A percentile compares a stretch with the other conserved stretches of the same genome.
Conservation (phyloP, 1,140 invertebrate genomes). For the Galleria mellonella region DNA sequence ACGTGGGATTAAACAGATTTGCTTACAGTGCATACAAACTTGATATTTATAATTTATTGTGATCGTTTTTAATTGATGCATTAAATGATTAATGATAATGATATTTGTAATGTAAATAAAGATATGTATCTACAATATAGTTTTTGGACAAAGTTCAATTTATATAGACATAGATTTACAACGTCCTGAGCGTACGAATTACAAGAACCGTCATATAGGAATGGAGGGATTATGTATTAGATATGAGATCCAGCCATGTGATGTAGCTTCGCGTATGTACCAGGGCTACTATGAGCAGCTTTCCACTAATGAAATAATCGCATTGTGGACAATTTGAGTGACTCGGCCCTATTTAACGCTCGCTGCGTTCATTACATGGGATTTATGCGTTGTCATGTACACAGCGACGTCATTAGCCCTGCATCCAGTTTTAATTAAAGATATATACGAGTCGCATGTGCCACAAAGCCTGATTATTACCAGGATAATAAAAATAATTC, state of each 20-base stretch:
- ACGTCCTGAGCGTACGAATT: too few relatives aligned
- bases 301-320: constrained; percentile 60
- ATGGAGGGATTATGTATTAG: too few relatives aligned
- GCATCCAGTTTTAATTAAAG: constrained; percentile 59
- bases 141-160: too few relatives aligned
- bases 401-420: constrained; percentile 54
- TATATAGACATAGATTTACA: too few relatives aligned
- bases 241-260: constrained; percentile 5
- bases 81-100: too few relatives aligned
- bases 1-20: constrained; percentile 9
- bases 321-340: constrained; percentile 63
- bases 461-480: constrained; percentile 9
- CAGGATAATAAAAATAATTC: constrained; percentile 9
- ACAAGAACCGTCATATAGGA: too few relatives aligned
- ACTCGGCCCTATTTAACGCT: constrained; percentile 60
- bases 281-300: constrained; percentile 18
- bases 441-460: constrained; percentile 19
- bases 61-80: too few relatives aligned
- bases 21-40: constrained; percentile 1
- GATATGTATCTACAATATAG: too few relatives aligned
- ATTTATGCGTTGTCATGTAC: constrained; percentile 66
- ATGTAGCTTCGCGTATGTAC: constrained; percentile 6
- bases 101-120: too few relatives aligned
- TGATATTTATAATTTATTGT: too few relatives aligned
- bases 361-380: constrained; percentile 57